phyloP scores from a whole-genome alignment of 1,140 invertebrate genomes.

The Mamestra configurata region DNA sequence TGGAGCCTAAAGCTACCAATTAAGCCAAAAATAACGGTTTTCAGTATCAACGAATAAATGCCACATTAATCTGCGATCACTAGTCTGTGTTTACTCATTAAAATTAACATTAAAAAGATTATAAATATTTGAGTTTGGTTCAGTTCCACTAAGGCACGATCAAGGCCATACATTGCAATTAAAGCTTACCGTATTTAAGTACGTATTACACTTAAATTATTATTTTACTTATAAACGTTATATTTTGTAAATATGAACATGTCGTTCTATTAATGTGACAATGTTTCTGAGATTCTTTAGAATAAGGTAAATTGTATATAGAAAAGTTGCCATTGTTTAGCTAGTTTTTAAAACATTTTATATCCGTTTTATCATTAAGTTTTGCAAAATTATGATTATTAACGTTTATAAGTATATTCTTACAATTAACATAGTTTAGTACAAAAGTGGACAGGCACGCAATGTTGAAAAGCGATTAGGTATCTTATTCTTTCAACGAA shows the following conservation, averaged over 20 bases:
- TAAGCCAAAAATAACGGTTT: too few species aligned
- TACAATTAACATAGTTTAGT: not conserved
- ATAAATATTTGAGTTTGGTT: constrained; percentile 82
- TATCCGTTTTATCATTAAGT: not conserved
- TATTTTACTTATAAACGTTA: constrained; percentile 5
- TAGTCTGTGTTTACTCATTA: not conserved
- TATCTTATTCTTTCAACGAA: too few species aligned
- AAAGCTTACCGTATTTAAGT: constrained; percentile 72
- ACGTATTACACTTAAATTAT: constrained; percentile 17
- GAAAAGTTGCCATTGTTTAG: not conserved
- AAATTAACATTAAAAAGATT: constrained; percentile 47
- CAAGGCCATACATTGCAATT: constrained; percentile 81
- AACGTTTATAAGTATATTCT: not conserved
- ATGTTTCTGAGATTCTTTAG: not conserved
- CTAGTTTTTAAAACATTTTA: not conserved
- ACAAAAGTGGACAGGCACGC: not conserved
- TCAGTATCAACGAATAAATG: not conserved
- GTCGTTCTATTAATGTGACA: not conserved
- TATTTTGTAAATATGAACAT: not conserved
- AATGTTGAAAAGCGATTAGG: too few species aligned
- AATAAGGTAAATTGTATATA: not conserved
- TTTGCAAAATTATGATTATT: not conserved
- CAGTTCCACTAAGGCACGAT: constrained; percentile 82
- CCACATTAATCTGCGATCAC: not conserved
- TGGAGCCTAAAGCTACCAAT: too few species aligned